These are phyloP conservation scores for Schizopygopsis pylzovi DNA, from an alignment of 2,797 vertebrate species.

Conservation along the genomic window DNA sequence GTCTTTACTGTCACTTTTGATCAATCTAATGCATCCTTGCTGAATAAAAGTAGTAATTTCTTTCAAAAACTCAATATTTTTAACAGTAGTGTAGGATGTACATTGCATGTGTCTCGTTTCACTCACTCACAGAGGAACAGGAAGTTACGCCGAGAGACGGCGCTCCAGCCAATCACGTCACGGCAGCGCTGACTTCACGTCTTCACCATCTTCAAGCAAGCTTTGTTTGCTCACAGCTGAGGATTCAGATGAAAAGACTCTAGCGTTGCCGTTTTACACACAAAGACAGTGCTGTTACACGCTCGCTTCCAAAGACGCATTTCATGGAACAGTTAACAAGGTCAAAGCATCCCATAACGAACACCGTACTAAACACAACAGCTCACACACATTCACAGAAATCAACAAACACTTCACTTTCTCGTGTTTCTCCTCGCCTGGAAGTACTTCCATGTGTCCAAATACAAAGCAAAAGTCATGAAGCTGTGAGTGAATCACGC, in stretches of 20 bases:
- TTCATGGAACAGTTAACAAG: conserved; percentile 89
- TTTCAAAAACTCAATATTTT: background rate
- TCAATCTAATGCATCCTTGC: background rate
- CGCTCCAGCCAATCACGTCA: background rate
- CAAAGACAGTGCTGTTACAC: conserved; percentile 85
- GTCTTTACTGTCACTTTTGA: background rate
- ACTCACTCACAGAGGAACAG: conserved; percentile 23
- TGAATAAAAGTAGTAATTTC: background rate
- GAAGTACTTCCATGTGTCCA: conserved; percentile 66
- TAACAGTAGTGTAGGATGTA: background rate
- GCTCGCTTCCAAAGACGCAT: conserved; percentile 79
- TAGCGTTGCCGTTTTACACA: conserved; percentile 78
- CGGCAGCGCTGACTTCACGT: conserved; percentile 24
- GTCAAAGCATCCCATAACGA: conserved; percentile 83
- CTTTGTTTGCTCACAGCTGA: conserved; percentile 78
- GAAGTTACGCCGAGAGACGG: too few relatives aligned
- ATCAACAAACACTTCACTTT: conserved; percentile 42
- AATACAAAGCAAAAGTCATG: conserved; percentile 62
- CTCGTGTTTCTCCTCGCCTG: conserved; percentile 57
- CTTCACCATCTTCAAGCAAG: conserved; percentile 70
- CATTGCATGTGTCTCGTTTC: conserved; percentile 5
- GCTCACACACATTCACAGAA: conserved; percentile 56
- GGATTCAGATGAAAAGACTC: conserved; percentile 72
- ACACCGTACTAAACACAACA: conserved; percentile 78
- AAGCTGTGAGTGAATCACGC: conserved; percentile 71